These are phyloP conservation scores for Columbina picui DNA, from an alignment of 2,113 vertebrate species.

Conservation along the genomic window DNA sequence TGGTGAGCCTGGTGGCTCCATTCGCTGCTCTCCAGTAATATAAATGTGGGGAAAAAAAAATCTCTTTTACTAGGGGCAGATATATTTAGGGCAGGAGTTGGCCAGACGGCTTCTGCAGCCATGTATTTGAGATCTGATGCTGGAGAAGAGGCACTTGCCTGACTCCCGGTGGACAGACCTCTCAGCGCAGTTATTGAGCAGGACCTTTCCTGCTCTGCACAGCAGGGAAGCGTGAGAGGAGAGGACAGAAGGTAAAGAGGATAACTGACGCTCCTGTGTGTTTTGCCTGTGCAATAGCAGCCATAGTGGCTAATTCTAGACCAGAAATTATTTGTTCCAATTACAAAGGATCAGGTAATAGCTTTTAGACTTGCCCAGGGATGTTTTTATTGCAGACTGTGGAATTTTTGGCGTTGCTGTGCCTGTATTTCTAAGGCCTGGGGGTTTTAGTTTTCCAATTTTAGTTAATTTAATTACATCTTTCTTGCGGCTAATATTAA, in stretches of 20 bases:
- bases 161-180: background rate
- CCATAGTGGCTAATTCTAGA: background rate
- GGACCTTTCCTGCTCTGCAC: background rate
- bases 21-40: background rate
- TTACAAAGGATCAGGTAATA: background rate
- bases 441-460: background rate
- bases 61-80: background rate
- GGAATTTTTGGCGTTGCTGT: background rate
- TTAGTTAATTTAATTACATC: background rate
- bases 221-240: background rate
- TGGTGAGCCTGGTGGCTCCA: background rate
- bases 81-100: background rate
- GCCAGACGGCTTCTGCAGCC: background rate
- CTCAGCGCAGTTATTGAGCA: background rate
- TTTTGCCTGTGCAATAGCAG: background rate
- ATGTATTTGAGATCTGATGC: rapidly evolving
- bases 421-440: background rate
- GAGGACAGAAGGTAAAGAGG: background rate
- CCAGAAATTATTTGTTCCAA: background rate
- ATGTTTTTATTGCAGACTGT: background rate
- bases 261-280: background rate
- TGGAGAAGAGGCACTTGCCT: background rate
- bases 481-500: background rate
- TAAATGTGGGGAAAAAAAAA: rapidly evolving
- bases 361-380: background rate